Evolutionary conservation across 2,113 vertebrate species (phyloP).

Genomic region (Ifrita kowaldi): DNA sequence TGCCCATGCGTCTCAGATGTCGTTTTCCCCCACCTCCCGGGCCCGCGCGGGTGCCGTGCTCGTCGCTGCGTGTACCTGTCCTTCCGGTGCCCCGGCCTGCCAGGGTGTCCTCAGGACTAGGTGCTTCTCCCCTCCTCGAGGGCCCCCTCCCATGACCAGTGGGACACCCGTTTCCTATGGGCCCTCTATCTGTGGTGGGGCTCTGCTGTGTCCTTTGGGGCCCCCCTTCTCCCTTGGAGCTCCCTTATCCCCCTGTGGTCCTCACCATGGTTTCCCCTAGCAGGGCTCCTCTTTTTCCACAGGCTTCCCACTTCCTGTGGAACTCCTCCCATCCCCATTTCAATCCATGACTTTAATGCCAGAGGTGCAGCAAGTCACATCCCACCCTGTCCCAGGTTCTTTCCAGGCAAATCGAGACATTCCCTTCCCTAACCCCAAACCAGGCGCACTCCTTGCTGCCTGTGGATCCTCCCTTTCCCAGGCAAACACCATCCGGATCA

Average conservation of each 20-base stretch:
- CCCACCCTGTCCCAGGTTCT: too few relatives aligned
- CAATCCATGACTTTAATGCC: background rate
- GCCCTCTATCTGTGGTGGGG: background rate
- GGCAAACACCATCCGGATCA: background rate
- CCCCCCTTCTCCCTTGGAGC: background rate
- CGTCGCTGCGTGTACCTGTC: accelerated
- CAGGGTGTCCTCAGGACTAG: background rate
- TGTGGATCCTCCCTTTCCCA: background rate
- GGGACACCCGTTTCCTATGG: accelerated
- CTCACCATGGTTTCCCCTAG: accelerated
- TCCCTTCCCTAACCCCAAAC: background rate
- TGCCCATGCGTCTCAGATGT: accelerated
- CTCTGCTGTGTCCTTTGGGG: background rate
- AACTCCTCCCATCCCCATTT: background rate
- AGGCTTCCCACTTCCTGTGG: background rate
- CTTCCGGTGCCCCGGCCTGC: accelerated
- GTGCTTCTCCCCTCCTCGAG: accelerated
- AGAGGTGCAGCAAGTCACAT: too few relatives aligned
- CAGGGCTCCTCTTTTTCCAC: background rate
- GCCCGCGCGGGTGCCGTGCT: too few relatives aligned
- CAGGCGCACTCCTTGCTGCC: background rate
- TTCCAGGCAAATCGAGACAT: background rate
- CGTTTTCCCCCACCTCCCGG: too few relatives aligned
- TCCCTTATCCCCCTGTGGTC: too few relatives aligned
- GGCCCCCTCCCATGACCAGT: accelerated